Base-by-base conservation (phyloP, 2,888 invertebrate genomes). In the Maniola hyperantus region DNA sequence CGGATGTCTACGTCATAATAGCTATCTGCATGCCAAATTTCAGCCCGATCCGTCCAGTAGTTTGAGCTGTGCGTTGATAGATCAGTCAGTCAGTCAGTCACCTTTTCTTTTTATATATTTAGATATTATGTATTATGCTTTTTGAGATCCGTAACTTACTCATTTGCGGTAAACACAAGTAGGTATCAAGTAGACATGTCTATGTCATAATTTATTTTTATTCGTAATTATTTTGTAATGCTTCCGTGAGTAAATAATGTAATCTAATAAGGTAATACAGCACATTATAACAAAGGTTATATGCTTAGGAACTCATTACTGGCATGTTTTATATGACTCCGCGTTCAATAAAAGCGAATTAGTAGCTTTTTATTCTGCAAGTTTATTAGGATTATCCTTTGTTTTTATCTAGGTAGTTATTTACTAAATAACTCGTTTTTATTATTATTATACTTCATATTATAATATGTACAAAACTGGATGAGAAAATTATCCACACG, bases 191-290 rank as follows among this genome's bases (percentile, higher is more conserved):
- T 6, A 11, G 55, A 20, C 42, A 42, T 13, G 42, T 13, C 11
- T 18, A 57, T 57, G 42, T 42, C 42, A 57, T 42, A 57, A 57
- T 54, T 44, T 63, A 54, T 55, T 64, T 53, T 64, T 57, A 64
- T 57, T 57, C 48, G 57, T 36, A 64, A 64, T 64, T 55, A 64
- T 53, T 39, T 50, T 11, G 33, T 44, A 66, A 66, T 62, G 39
- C 62, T 66, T 62, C 66, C 66, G 66, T 34, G 57, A 61, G 55
- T 61, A 55, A 50, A 57, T 50, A 62, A 66, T 50, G 18, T 42
- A 34, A 62, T 57, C 64, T 60, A 64, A 60, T 59, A 66, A 57
- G 48, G 55, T 15, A 54, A 64, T 42, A 60, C 62, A 26, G 46
- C 57, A 39, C 42, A 62, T 62, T 62, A 54, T 10, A 54, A 4